These are phyloP conservation scores for Tetranychus truncatus DNA, from an alignment of 2,888 invertebrate genomes.

Conservation along the genomic window DNA sequence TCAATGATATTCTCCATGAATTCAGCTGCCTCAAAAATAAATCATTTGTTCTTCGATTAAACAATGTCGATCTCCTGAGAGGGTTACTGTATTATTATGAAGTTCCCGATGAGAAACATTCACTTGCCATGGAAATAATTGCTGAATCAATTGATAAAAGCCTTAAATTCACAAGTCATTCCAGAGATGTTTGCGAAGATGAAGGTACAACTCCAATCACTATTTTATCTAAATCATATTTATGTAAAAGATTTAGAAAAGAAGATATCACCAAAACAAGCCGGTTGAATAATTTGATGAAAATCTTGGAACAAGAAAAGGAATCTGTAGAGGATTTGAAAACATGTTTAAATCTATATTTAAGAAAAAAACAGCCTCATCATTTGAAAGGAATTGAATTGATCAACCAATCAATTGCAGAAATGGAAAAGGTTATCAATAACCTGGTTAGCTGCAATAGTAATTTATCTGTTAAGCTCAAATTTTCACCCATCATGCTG, in stretches of 20 bases:
- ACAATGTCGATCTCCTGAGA: constrained; percentile 45
- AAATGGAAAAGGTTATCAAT: too few species aligned
- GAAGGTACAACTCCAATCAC: constrained; percentile 9
- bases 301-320: too few species aligned
- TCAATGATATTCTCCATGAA: too few species aligned
- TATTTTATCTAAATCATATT: background rate
- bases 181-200: constrained; percentile 13
- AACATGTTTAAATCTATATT: too few species aligned
- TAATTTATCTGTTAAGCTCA: constrained; percentile 47
- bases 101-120: constrained; percentile 43
- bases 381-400: constrained; percentile 29
- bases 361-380: too few species aligned
- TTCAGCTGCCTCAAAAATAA: too few species aligned
- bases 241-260: constrained; percentile 9
- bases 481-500: constrained; percentile 43
- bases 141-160: constrained; percentile 15
- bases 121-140: constrained; percentile 19
- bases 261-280: too few species aligned
- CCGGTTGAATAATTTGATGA: too few species aligned
- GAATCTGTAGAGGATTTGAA: too few species aligned
- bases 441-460: too few species aligned
- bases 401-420: too few species aligned
- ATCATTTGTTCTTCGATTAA: too few species aligned
- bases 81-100: constrained; percentile 60
- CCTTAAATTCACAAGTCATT: background rate